A percentile compares a stretch with the other conserved stretches of the same genome.
Evolutionary conservation across 1,140 invertebrate genomes (phyloP).

Genomic region (Tetragnatha versicolor): DNA sequence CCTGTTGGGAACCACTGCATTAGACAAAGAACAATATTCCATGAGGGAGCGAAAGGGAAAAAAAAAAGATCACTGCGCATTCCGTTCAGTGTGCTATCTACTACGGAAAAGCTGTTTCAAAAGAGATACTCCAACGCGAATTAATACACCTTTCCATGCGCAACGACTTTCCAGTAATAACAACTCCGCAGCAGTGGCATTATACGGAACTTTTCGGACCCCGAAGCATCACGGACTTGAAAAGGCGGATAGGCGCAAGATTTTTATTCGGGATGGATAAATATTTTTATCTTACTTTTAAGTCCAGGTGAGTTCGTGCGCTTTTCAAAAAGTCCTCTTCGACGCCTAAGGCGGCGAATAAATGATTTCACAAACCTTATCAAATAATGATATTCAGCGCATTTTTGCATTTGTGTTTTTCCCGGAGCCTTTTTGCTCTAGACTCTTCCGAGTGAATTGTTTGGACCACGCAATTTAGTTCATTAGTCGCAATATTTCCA

Average conservation of each 20-base stretch:
- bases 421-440: neutral
- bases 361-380: conserved; percentile 32
- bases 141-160: too few species aligned
- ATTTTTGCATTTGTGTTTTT: conserved; percentile 37
- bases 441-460: conserved; percentile 4
- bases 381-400: conserved; percentile 32
- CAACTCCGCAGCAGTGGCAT: neutral
- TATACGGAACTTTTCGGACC: conserved; percentile 5
- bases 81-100: too few species aligned
- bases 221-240: neutral
- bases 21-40: too few species aligned
- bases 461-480: conserved; percentile 24
- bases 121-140: too few species aligned
- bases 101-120: too few species aligned
- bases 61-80: too few species aligned
- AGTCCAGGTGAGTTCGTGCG: conserved; percentile 6
- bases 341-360: conserved; percentile 16
- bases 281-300: conserved; percentile 11
- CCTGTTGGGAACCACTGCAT: too few species aligned
- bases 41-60: too few species aligned
- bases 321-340: neutral
- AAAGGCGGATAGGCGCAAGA: neutral
- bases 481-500: conserved; percentile 37
- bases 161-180: neutral
- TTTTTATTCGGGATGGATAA: conserved; percentile 3